Base-by-base conservation (phyloP, 2,113 vertebrate species). In the Pagrus major region DNA sequence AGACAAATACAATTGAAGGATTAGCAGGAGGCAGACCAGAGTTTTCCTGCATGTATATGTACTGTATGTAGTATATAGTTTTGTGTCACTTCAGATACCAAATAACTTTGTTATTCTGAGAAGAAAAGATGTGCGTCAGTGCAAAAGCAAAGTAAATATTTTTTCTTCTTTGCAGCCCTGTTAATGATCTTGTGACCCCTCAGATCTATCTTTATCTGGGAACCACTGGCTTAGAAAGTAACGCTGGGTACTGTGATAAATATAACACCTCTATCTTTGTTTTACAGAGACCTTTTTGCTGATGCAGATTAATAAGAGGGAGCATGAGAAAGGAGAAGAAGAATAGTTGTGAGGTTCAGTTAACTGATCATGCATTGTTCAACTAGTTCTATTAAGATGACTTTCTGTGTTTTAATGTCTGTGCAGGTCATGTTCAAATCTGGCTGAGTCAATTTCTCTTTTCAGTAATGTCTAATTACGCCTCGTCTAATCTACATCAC, bases 1-100 rank as follows among this genome's bases (percentile, higher is more conserved):
- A 63, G 39, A 31, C 31, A 33, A 25, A 67, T 52, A 37, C 31
- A 44, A 65, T 69, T 65, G 10, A 70, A 51, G 18, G 12, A 42
- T 59, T 54, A 33, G 37, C 39, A 39, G 27, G 25, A 29, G 49
- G 58, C 9, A 8, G 16, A 25, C 21, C 67, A 21, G 18, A 54
- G 54, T 25, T 71, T 35, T 58, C n/a, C 27, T 12, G 29, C 44
- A 56, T 31, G 37, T 12, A 60, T 55, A 33, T 15, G 37, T 18
- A n/a, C n/a, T n/a, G n/a, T n/a, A n/a, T n/a, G n/a, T n/a, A n/a
- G n/a, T n/a, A n/a, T 75, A 55, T 5, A 41, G 46, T 39, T 54
- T 18, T 54, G 35, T 58, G 20, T 52, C 35, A 35, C 11, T 42
- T 23, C 52, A 52, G 23, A 31, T 12, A 31, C 54, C 18, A 49